phyloP scores from a whole-genome alignment of 2,888 invertebrate genomes.

The Tenthredo scrophulariae region DNA sequence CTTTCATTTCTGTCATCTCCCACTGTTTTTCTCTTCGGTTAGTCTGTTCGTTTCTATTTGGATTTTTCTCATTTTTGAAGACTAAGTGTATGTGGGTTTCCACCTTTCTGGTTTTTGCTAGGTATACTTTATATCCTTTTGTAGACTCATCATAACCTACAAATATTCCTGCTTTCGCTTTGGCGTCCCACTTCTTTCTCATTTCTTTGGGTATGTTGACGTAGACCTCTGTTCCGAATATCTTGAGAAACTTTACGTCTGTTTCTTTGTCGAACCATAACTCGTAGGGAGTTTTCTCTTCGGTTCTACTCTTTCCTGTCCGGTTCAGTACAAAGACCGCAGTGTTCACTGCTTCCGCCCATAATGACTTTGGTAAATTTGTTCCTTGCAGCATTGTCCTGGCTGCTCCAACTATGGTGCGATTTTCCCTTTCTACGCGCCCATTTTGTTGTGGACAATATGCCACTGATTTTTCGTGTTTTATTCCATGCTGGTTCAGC shows the following conservation, averaged over 20 bases:
- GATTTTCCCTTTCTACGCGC: constrained; percentile 64
- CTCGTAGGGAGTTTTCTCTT: constrained; percentile 65
- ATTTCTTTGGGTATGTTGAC: constrained; percentile 68
- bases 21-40: too few species aligned
- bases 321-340: constrained; percentile 71
- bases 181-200: constrained; percentile 60
- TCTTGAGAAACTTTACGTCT: constrained; percentile 51
- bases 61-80: too few species aligned
- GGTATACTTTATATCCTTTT: constrained; percentile 60
- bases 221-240: constrained; percentile 67
- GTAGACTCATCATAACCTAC: constrained; percentile 66
- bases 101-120: background rate
- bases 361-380: constrained; percentile 64
- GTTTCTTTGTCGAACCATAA: constrained; percentile 62
- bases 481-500: constrained; percentile 52
- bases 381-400: constrained; percentile 58
- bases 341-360: constrained; percentile 74
- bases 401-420: constrained; percentile 66
- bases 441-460: constrained; percentile 62
- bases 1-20: too few species aligned
- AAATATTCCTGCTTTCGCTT: constrained; percentile 60
- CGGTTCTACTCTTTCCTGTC: constrained; percentile 64
- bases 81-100: constrained; percentile 9
- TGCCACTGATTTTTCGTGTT: constrained; percentile 56
- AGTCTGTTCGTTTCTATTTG: too few species aligned